Percentiles rank a stretch among this genome's conserved stretches.
Conservation (phyloP, 2,113 vertebrate species). For the Caretta caretta region DNA sequence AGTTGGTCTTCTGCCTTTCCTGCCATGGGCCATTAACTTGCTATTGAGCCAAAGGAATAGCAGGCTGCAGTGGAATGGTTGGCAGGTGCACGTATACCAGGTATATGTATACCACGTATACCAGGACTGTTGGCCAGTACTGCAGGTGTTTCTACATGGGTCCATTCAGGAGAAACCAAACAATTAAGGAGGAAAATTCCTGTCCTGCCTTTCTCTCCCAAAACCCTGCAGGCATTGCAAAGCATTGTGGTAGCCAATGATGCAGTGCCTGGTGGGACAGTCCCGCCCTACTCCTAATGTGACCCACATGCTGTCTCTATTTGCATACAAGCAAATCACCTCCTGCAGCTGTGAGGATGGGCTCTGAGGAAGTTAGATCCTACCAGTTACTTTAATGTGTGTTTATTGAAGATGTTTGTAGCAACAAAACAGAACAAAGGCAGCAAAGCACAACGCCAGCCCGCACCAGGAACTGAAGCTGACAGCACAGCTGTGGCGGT, state of each 20-base stretch:
- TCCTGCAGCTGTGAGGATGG: background rate
- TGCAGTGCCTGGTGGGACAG: background rate
- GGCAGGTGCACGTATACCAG: background rate
- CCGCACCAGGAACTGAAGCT: fast-evolving
- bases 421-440: background rate
- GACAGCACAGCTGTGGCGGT: background rate
- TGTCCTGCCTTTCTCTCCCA: background rate
- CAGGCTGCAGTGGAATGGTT: background rate
- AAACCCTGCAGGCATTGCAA: background rate
- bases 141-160: background rate
- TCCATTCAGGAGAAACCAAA: background rate
- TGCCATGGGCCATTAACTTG: background rate
- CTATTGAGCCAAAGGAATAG: background rate
- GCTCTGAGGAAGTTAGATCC: background rate
- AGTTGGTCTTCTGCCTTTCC: background rate
- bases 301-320: fast-evolving
- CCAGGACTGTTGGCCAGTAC: background rate
- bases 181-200: fast-evolving
- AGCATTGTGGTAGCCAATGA: background rate
- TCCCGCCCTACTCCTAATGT: background rate
- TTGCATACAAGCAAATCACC: background rate
- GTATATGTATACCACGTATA: fast-evolving
- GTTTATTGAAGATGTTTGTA: background rate
- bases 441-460: background rate
- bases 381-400: fast-evolving